A percentile compares a stretch with the other conserved stretches of the same genome.
Evolutionary conservation across 2,113 vertebrate species (phyloP).

Genomic region (Platanista minor): DNA sequence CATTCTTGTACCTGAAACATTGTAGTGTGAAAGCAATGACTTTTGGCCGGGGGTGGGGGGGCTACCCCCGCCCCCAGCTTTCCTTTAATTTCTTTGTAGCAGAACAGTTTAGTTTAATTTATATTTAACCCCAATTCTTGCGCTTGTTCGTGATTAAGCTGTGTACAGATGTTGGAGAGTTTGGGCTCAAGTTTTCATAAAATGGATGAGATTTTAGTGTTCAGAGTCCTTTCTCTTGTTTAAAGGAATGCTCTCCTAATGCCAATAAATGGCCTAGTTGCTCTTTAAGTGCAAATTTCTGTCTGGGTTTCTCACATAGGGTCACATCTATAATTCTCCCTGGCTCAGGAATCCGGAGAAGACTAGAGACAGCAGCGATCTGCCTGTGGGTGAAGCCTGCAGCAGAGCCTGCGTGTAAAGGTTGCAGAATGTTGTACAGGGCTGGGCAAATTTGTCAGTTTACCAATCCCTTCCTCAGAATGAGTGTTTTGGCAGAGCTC

Average conservation of each 20-base stretch:
- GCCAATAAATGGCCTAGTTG: conserved; percentile 32
- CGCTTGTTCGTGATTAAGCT: neutral
- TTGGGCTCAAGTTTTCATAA: neutral
- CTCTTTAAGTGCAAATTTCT: neutral
- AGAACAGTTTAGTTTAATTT: neutral
- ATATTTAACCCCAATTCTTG: neutral
- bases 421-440: neutral
- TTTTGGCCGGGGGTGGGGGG: neutral
- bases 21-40: neutral
- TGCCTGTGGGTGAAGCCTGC: neutral
- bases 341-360: neutral
- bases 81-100: neutral
- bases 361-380: neutral
- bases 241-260: neutral
- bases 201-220: neutral
- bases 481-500: conserved; percentile 38
- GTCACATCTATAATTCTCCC: neutral
- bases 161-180: neutral
- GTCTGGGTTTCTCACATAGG: neutral
- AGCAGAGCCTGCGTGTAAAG: neutral
- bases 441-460: neutral
- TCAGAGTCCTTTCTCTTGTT: neutral
- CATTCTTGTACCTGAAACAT: neutral
- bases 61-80: neutral
- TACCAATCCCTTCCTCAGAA: neutral